Conservation (phyloP, 2,797 vertebrate genomes). For the Lindbergichthys nudifrons region DNA sequence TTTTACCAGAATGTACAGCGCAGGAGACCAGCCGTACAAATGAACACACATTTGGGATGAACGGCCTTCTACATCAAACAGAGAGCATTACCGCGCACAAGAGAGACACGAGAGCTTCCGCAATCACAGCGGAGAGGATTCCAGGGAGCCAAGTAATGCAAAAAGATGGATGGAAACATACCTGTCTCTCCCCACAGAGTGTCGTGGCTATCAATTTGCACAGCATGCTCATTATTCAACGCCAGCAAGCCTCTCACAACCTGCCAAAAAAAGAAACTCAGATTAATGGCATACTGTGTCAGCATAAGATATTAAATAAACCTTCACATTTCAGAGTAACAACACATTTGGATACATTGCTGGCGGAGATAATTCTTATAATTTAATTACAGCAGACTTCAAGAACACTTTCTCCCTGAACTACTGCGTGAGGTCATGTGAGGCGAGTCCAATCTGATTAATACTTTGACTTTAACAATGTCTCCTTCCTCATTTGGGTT, state of each 20-base stretch:
- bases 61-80: slow-evolving; percentile 40
- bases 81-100: slow-evolving; percentile 27
- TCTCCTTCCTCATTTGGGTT: slow-evolving; percentile 45
- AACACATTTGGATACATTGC: neutral
- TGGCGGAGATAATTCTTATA: slow-evolving; percentile 45
- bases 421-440: slow-evolving; percentile 5
- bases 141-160: slow-evolving; percentile 45
- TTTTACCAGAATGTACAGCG: slow-evolving; percentile 58
- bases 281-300: slow-evolving; percentile 73
- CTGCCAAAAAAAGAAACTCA: slow-evolving; percentile 82
- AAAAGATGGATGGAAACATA: slow-evolving; percentile 83
- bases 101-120: slow-evolving; percentile 34
- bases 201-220: slow-evolving; percentile 95
- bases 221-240: slow-evolving; percentile 86
- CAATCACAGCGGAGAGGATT: slow-evolving; percentile 60
- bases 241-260: slow-evolving; percentile 92
- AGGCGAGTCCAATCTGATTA: slow-evolving; percentile 57
- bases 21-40: slow-evolving; percentile 38
- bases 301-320: slow-evolving; percentile 60
- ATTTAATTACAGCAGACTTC: slow-evolving; percentile 55
- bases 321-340: slow-evolving; percentile 28
- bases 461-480: slow-evolving; percentile 45
- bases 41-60: slow-evolving; percentile 17
- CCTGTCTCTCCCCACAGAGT: slow-evolving; percentile 99
- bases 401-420: slow-evolving; percentile 39